phyloP scores from a whole-genome alignment of 2,113 vertebrate genomes.

The Lates calcarifer region DNA sequence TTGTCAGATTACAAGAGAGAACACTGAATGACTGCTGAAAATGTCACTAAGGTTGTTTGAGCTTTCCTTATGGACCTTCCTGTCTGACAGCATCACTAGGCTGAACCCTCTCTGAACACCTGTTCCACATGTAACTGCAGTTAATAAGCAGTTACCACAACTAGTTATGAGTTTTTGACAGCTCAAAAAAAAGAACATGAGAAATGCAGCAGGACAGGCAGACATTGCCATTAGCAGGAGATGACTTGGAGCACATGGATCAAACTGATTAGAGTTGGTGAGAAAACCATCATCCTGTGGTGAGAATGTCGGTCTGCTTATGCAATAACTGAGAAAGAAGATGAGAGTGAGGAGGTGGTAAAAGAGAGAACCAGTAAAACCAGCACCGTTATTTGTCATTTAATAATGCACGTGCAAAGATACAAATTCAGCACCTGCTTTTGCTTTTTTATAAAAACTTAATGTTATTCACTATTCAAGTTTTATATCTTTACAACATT shows the following conservation, averaged over 20 bases:
- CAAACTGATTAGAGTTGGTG: constrained; percentile 31
- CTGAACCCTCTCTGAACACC: neutral
- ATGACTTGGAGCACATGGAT: neutral
- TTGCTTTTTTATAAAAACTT: neutral
- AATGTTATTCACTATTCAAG: neutral
- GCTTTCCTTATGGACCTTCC: neutral
- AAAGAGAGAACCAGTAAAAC: constrained; percentile 29
- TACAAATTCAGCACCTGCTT: neutral
- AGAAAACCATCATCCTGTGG: constrained; percentile 50
- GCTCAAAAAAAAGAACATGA: neutral
- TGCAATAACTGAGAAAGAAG: constrained; percentile 49
- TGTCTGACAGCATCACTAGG: neutral
- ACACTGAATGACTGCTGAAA: constrained; percentile 13
- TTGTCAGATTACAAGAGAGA: constrained; percentile 42
- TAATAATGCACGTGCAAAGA: neutral
- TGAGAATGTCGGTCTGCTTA: constrained; percentile 55
- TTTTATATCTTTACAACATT: constrained; percentile 1
- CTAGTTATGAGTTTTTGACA: neutral
- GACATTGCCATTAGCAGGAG: neutral
- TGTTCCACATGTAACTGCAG: neutral
- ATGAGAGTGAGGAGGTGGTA: constrained; percentile 43
- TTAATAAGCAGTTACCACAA: constrained; percentile 24
- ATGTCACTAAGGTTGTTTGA: constrained; percentile 5
- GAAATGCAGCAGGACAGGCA: constrained; percentile 10
- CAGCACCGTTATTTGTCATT: constrained; percentile 3